Evolutionary conservation across 2,113 vertebrate species (phyloP).

Genomic region (Geococcyx californianus): DNA sequence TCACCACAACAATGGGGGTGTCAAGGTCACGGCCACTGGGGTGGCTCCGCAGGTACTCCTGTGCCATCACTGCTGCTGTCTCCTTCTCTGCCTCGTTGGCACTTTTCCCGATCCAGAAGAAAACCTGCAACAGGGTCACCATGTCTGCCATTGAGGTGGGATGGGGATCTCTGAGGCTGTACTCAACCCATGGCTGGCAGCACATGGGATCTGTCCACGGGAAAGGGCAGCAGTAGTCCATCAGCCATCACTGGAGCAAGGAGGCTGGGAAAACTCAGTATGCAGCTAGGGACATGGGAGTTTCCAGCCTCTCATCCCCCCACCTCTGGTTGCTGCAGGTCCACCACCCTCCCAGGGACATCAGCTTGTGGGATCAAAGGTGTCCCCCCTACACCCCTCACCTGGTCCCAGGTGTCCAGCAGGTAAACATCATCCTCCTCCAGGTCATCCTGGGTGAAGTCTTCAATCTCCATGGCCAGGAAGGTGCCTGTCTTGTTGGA

Average conservation of each 20-base stretch:
- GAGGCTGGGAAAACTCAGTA: neutral
- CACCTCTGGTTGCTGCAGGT: neutral
- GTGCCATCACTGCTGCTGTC: constrained; percentile 67
- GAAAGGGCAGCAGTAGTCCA: neutral
- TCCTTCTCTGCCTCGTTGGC: constrained; percentile 79
- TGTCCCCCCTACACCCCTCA: neutral
- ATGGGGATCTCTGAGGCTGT: fast-evolving
- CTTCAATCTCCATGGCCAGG: constrained; percentile 80
- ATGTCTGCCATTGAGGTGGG: neutral
- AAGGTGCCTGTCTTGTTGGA: constrained; percentile 87
- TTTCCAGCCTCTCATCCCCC: neutral
- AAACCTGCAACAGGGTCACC: constrained; percentile 69
- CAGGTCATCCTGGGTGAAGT: constrained; percentile 86
- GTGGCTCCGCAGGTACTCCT: constrained; percentile 83
- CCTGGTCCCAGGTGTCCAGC: constrained; percentile 88
- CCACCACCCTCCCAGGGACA: fast-evolving
- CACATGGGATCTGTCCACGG: fast-evolving
- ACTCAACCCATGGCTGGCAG: neutral
- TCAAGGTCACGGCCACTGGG: constrained; percentile 75
- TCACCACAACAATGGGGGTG: constrained; percentile 85
- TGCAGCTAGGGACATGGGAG: fast-evolving
- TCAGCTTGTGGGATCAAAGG: neutral
- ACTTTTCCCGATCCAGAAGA: constrained; percentile 82
- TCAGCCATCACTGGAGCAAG: neutral
- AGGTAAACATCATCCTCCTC: constrained; percentile 85